Percentiles rank a stretch among this genome's conserved stretches.
phyloP scores from a whole-genome alignment of 2,888 invertebrate species.

The Phyllotreta cruciferae region DNA sequence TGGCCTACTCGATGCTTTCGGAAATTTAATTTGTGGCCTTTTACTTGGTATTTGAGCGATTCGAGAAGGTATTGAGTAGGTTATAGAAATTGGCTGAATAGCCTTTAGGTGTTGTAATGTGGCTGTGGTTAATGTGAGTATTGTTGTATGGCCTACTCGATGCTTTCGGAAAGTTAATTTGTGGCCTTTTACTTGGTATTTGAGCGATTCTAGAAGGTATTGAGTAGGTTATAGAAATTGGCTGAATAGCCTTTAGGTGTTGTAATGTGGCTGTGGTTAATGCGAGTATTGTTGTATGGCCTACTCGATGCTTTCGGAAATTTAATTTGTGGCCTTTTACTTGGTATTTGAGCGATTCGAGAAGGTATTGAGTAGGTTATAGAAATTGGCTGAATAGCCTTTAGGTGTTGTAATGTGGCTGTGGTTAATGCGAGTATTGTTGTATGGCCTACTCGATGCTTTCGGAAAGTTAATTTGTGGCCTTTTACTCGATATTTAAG shows the following conservation, averaged over 20 bases:
- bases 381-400: no score
- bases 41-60: neutral
- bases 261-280: neutral
- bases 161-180: neutral
- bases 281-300: conserved; percentile 11
- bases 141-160: conserved; percentile 60
- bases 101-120: neutral
- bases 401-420: neutral
- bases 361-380: no score
- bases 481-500: neutral
- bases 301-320: neutral
- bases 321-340: neutral
- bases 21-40: neutral
- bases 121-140: conserved; percentile 10
- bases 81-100: no score
- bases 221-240: no score
- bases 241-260: neutral
- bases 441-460: neutral
- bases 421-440: conserved; percentile 18
- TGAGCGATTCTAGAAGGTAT: no score
- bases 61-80: no score
- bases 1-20: neutral
- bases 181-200: neutral
- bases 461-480: neutral
- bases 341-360: no score